These are phyloP conservation scores for Diplodus sargus DNA, from an alignment of 2,797 vertebrate species.

Conservation along the genomic window DNA sequence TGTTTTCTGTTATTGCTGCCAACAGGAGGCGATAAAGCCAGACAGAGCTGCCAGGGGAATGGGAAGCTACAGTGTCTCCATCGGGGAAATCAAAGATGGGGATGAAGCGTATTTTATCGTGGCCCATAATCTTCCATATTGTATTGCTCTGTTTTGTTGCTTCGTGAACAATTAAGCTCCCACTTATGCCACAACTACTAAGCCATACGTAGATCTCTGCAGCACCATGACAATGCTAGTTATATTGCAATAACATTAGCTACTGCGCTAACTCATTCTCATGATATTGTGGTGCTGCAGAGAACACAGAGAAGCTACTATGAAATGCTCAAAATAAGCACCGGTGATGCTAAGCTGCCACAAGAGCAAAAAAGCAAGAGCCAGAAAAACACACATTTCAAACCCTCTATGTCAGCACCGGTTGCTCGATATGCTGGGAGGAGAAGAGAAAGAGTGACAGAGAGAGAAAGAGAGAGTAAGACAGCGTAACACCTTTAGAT, in stretches of 20 bases:
- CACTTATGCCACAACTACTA: constrained; percentile 24
- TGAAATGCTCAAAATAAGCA: constrained; percentile 47
- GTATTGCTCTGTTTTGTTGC: constrained; percentile 21
- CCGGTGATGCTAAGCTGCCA: constrained; percentile 64
- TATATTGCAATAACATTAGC: constrained; percentile 1
- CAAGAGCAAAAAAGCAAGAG: constrained; percentile 68
- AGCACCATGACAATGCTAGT: constrained; percentile 64
- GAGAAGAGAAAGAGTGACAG: constrained; percentile 56
- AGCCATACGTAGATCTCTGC: constrained; percentile 66
- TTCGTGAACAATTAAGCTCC: constrained; percentile 21
- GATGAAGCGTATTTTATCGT: constrained; percentile 21
- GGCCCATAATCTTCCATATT: constrained; percentile 10
- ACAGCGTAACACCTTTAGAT: constrained; percentile 53
- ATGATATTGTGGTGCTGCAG: constrained; percentile 69
- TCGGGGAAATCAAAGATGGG: constrained; percentile 39
- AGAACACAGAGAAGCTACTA: constrained; percentile 55
- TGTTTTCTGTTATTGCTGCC: constrained; percentile 38
- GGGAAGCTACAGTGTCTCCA: constrained; percentile 32
- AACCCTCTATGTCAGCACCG: constrained; percentile 83
- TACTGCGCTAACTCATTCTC: constrained; percentile 2
- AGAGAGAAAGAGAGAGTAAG: constrained; percentile 44
- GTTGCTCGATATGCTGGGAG: constrained; percentile 82
- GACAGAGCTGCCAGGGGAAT: constrained; percentile 41
- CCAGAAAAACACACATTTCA: constrained; percentile 86
- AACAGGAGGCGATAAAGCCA: constrained; percentile 49